Percentiles rank a stretch among this genome's conserved stretches.
Evolutionary conservation across 2,888 invertebrate genomes (phyloP).

Genomic region (Cactoblastis cactorum): DNA sequence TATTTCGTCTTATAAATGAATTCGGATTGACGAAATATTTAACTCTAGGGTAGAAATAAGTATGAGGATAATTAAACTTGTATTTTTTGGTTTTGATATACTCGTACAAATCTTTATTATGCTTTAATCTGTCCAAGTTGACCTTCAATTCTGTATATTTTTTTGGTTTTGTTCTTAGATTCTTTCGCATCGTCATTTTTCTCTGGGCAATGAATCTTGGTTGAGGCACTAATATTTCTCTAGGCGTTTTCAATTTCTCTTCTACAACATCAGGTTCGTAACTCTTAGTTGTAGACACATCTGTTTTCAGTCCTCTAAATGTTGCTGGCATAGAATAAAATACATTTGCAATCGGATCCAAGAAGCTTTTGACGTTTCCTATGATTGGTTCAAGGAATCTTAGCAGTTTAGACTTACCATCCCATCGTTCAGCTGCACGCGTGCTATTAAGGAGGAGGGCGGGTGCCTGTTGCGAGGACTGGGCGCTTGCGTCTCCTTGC

Average conservation of each 20-base stretch:
- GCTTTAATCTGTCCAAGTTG: conserved; percentile 59
- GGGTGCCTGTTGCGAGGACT: conserved; percentile 75
- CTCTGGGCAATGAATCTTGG: conserved; percentile 67
- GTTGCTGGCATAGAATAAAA: conserved; percentile 68
- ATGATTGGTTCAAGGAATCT: conserved; percentile 69
- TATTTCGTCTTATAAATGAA: conserved; percentile 47
- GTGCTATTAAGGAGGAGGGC: conserved; percentile 63
- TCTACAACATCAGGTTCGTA: conserved; percentile 44
- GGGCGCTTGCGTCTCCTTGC: conserved; percentile 68
- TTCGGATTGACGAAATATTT: conserved; percentile 65
- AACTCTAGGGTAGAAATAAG: conserved; percentile 65
- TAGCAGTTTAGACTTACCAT: conserved; percentile 73
- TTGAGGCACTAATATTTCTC: conserved; percentile 62
- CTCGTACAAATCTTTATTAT: conserved; percentile 67
- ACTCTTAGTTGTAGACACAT: conserved; percentile 54
- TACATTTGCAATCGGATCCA: conserved; percentile 63
- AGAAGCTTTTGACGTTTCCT: conserved; percentile 52
- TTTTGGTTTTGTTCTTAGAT: conserved; percentile 49
- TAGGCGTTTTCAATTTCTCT: conserved; percentile 48
- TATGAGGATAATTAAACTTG: conserved; percentile 65
- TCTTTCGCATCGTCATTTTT: conserved; percentile 54
- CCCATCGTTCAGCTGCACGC: conserved; percentile 72
- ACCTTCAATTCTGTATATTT: conserved; percentile 63
- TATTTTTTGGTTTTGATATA: conserved; percentile 71
- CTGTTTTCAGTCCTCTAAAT: conserved; percentile 62